Evolutionary conservation across 2,113 vertebrate species (phyloP).

Genomic region (Vireo altiloquus): DNA sequence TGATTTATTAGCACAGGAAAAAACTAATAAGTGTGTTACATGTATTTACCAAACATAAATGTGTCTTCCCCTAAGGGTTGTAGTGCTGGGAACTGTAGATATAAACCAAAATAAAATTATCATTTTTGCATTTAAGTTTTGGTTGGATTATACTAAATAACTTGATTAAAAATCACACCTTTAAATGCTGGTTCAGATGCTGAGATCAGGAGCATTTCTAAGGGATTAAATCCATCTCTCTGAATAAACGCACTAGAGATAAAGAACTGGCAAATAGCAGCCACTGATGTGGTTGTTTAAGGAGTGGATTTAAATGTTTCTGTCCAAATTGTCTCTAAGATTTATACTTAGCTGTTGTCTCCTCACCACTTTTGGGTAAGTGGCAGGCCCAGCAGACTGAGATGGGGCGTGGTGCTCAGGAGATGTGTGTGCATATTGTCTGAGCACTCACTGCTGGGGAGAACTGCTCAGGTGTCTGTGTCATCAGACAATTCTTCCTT

Average conservation of each 20-base stretch:
- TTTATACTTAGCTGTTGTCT: background rate
- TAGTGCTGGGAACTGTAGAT: background rate
- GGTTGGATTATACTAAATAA: background rate
- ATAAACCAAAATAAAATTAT: background rate
- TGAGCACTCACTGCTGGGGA: background rate
- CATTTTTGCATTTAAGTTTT: background rate
- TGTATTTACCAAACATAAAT: background rate
- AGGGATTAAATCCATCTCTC: background rate
- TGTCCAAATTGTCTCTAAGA: background rate
- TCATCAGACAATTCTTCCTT: background rate
- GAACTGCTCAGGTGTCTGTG: background rate
- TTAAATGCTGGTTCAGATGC: background rate
- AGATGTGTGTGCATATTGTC: background rate
- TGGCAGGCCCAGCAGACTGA: background rate
- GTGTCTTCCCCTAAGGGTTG: background rate
- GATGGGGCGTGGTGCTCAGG: background rate
- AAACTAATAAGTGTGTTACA: background rate
- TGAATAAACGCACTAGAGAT: background rate
- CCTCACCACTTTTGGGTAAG: background rate
- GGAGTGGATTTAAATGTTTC: background rate
- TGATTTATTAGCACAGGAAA: background rate
- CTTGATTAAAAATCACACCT: background rate
- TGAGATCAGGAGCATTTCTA: background rate
- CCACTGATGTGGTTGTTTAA: background rate
- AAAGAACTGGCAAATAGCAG: background rate